Evolutionary conservation across 2,113 vertebrate species (phyloP), one percentile per base, ranked within the genome.

Genomic region (Cynopterus brachyotis): DNA sequence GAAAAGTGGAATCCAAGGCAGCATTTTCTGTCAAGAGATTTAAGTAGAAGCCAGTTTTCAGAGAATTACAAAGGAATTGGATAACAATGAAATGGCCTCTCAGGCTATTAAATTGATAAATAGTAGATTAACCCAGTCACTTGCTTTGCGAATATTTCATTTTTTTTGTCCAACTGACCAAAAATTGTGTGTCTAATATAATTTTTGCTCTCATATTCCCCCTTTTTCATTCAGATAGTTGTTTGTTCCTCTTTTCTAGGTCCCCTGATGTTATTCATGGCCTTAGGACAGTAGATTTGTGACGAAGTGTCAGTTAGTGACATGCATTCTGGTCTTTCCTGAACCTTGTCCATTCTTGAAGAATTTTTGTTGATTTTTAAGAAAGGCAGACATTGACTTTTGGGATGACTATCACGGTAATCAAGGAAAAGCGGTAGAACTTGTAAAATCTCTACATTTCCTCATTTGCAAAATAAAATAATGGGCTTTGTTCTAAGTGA

Each of bases 291-390:
- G n/a, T 24, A 24, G 3, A 3, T 64, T 30, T 67, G 17, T 35
- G 37, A 57, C 60, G 53, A 45, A 42, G 30, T n/a, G 8, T 80
- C 72, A 62, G 4, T 88, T 8, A 75, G 66, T 78, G 75, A 55
- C 42, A 1, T 20, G 60, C 6, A 0, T 64, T 82, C 70, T 59
- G 28, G 3, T 67, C 37, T 81, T 78, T 79, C 53, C 24, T 60
- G 26, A 50, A 50, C 24, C 22, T 45, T 28, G 19, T 60, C 28
- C n/a, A 50, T 50, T 64, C 42, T 37, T 47, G 70, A 55, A 57
- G 47, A 32, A 78, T 64, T 84, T 93, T 75, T 76, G 76, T 40
- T 64, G 37, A n/a, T 50, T 90, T 90, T 95, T 85, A 24, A 85
- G 20, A 95, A 75, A 93, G 69, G 24, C 28, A 64, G 73, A 75